Base-by-base conservation (phyloP, 2,113 vertebrate genomes). In the Rhodinocichla rosea region DNA sequence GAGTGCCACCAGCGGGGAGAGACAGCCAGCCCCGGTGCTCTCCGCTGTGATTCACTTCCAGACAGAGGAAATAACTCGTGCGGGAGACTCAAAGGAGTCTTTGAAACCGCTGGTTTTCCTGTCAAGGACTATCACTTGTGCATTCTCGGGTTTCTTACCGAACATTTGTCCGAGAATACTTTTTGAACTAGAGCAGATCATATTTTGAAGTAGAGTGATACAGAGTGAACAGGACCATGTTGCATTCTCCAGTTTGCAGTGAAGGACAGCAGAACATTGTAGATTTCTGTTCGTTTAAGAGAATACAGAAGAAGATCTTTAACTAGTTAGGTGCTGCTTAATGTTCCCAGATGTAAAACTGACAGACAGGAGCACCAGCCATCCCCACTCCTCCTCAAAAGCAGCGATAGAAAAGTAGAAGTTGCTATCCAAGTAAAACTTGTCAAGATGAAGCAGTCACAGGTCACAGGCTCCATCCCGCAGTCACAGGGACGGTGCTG, bases 181-280 rank as follows among this genome's bases (percentile, higher is more conserved):
- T 26, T 7, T 1, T 23, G 52, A 50, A 28, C 23, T 40, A 18
- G 6, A 24, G 15, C 5, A 18, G 16, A 9, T 13, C 3, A 0
- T 19, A 50, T 19, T 12, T 2, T 20, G 56, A 52, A 53, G 40
- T 13, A 16, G 5, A 47, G 20, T 20, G 53, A 15, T 5, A 9
- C 2, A 9, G 19, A 26, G 33, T 2, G 39, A 15, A 27, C 33
- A n/a, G 53, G 32, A 26, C 13, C 4, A 0, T 3, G 20, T 3
- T 16, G 19, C 12, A 44, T 7, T 55, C 19, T 26, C 19, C 45
- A 3, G 21, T 9, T 19, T 4, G 20, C 19, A 32, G 39, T 0
- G 19, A 67, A 37, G n/a, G 15, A 2, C 78, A 35, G 24, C 12
- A 30, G 15, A 81, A 26, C 23, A 2, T 0, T 3, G 23, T 3